Conservation (phyloP, 2,113 vertebrate genomes). For the Euleptes europaea region DNA sequence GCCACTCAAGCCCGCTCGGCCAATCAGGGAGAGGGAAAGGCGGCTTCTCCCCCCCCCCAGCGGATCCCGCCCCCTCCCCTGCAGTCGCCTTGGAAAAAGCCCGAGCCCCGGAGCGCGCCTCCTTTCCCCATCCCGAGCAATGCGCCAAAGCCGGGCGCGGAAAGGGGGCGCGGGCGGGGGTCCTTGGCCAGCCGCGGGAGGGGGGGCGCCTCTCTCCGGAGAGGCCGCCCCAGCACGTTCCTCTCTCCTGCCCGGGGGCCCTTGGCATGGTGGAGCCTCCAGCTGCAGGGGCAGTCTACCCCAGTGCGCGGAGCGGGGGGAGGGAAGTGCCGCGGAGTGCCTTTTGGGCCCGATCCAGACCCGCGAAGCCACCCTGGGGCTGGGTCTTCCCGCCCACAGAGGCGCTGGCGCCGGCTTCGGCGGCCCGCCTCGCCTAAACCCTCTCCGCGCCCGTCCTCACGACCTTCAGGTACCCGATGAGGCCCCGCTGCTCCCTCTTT, state of each 20-base stretch:
- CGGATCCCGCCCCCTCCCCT: conserved; percentile 55
- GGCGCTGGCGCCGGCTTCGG: neutral
- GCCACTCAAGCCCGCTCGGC: conserved; percentile 31
- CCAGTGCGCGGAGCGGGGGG: neutral
- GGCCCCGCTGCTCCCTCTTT: no score
- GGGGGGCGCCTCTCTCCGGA: no score
- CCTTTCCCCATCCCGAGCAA: neutral
- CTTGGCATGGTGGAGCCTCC: neutral
- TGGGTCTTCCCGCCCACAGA: neutral
- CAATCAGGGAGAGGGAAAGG: conserved; percentile 40
- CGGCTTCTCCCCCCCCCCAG: neutral
- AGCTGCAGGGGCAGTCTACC: neutral
- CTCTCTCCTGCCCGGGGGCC: no score
- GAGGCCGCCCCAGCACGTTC: no score
- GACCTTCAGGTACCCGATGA: neutral
- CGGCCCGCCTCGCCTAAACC: neutral
- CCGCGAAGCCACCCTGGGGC: no score
- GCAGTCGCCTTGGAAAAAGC: conserved; percentile 39
- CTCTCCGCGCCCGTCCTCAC: neutral
- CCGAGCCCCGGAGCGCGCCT: neutral
- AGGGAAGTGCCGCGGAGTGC: no score
- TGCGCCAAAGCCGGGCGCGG: conserved; percentile 19
- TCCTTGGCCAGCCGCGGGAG: neutral
- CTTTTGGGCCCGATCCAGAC: no score
- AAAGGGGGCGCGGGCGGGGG: neutral